phyloP scores from a whole-genome alignment of 2,797 vertebrate species.

The Podarcis siculus region DNA sequence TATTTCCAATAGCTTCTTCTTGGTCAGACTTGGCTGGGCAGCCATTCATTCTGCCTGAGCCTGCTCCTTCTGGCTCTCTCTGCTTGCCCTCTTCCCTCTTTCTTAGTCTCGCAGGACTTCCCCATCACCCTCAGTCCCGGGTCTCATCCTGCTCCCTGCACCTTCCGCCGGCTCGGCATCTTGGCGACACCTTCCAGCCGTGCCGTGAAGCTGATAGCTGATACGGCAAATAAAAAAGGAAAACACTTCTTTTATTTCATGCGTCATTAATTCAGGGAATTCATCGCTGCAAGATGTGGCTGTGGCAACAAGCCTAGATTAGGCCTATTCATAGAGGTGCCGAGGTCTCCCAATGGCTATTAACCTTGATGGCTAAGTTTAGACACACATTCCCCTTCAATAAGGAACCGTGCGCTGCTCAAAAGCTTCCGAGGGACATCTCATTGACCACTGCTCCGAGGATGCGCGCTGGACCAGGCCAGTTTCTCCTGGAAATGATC shows the following conservation, averaged over 20 bases:
- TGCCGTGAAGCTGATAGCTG: neutral
- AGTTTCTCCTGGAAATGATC: neutral
- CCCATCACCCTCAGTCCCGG: no score
- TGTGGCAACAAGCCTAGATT: neutral
- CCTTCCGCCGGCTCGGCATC: neutral
- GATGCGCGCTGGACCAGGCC: neutral
- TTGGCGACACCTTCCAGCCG: neutral
- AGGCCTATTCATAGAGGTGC: no score
- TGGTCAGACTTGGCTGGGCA: no score
- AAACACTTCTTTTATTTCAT: neutral
- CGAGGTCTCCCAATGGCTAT: neutral
- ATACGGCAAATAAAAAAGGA: neutral
- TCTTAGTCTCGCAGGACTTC: neutral
- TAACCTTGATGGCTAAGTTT: neutral
- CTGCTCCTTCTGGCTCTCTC: no score
- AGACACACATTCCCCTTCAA: neutral
- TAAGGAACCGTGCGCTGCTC: neutral
- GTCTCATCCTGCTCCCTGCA: no score
- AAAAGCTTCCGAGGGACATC: neutral
- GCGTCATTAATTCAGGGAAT: neutral
- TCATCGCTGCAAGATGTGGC: neutral
- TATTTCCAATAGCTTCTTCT: neutral
- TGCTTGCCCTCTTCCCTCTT: neutral
- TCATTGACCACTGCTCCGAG: neutral
- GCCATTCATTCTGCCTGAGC: no score